Evolutionary conservation across 2,113 vertebrate genomes (phyloP).

Genomic region (Amphilophus citrinellus): DNA sequence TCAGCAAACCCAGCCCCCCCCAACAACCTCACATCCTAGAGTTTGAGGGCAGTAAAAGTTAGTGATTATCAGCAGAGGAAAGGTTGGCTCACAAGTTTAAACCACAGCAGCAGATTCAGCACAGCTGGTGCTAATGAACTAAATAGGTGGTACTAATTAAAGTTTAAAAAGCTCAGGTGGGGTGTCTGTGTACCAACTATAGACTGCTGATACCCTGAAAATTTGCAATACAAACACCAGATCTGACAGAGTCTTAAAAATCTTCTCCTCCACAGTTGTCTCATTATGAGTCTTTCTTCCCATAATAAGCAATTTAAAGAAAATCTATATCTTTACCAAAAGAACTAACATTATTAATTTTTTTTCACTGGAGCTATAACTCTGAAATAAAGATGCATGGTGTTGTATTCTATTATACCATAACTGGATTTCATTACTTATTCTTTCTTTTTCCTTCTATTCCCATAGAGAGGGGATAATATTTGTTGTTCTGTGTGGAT

Average conservation of each 20-base stretch:
- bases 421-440: neutral
- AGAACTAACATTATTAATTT: neutral
- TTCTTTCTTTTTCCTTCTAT: neutral
- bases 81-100: slow-evolving; percentile 30
- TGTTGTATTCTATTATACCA: neutral
- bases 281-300: neutral
- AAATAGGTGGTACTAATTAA: slow-evolving; percentile 46
- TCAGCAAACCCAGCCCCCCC: slow-evolving; percentile 9
- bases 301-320: neutral
- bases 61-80: slow-evolving; percentile 25
- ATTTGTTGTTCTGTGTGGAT: neutral
- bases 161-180: slow-evolving; percentile 33
- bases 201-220: slow-evolving; percentile 9
- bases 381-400: neutral
- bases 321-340: neutral
- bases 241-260: neutral
- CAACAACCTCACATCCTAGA: neutral
- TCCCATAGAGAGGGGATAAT: neutral
- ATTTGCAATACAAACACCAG: neutral
- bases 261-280: neutral
- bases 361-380: neutral
- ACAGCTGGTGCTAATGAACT: slow-evolving; percentile 35
- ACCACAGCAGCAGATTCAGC: slow-evolving; percentile 29
- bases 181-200: slow-evolving; percentile 8
- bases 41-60: slow-evolving; percentile 11